A percentile compares a stretch with the other conserved stretches of the same genome.
phyloP scores from a whole-genome alignment of 2,113 vertebrate genomes.

The Paramormyrops kingsleyae region DNA sequence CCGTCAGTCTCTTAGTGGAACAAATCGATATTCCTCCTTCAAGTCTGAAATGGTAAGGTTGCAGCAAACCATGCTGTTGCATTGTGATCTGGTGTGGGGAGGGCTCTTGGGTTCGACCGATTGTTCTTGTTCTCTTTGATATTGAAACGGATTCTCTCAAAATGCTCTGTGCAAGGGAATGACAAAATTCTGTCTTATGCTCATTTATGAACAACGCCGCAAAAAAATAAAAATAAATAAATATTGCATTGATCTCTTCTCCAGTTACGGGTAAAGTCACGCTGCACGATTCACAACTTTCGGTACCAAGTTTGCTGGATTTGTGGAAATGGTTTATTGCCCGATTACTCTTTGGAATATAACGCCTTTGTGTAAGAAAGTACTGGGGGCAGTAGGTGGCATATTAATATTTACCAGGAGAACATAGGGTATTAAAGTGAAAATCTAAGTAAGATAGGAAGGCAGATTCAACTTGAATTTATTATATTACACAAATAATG shows the following conservation, averaged over 20 bases:
- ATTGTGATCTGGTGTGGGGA: background rate
- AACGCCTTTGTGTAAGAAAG: background rate
- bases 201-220: background rate
- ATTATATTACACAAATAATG: background rate
- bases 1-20: background rate
- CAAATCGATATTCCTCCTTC: background rate
- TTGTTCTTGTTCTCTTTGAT: background rate
- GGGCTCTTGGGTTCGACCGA: background rate
- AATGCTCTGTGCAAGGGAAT: background rate
- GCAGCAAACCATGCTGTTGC: background rate
- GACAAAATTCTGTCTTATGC: background rate
- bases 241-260: background rate
- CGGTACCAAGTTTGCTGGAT: background rate
- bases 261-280: background rate
- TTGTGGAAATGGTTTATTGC: background rate
- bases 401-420: background rate
- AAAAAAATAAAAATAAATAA: background rate
- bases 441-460: background rate
- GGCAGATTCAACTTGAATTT: background rate
- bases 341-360: background rate
- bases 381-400: background rate
- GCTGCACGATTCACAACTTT: background rate
- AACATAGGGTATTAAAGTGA: background rate
- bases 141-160: background rate
- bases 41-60: background rate